A percentile compares a stretch with the other conserved stretches of the same genome.
Evolutionary conservation across 2,888 invertebrate genomes (phyloP).

Genomic region (Timema cristinae): DNA sequence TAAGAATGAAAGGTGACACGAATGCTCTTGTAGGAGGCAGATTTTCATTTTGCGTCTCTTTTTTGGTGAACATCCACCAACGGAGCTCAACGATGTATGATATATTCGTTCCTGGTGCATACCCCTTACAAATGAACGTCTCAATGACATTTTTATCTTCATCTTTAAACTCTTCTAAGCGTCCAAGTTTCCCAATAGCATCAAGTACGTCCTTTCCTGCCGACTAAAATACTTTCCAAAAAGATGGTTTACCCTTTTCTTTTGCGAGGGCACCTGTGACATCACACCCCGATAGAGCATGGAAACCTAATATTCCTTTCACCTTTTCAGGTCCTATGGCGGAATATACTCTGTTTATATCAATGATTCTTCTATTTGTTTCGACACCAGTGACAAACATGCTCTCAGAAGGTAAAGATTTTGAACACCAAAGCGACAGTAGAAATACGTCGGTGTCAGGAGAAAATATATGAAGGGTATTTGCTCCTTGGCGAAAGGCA

Average conservation of each 20-base stretch:
- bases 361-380: not conserved
- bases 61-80: not conserved
- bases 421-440: not conserved
- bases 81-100: not conserved
- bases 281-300: not conserved
- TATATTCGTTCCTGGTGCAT: not conserved
- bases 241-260: no score
- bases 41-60: not conserved
- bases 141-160: not conserved
- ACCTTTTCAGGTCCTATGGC: not conserved
- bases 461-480: not conserved
- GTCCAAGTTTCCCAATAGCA: not conserved
- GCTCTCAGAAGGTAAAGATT: not conserved
- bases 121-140: not conserved
- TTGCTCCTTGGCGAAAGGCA: not conserved
- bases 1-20: not conserved
- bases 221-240: not conserved
- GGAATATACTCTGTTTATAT: constrained; percentile 2
- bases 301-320: not conserved
- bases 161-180: not conserved
- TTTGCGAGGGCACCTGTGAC: no score
- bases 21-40: not conserved
- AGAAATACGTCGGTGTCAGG: constrained; percentile 9
- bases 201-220: constrained; percentile 1
- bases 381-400: not conserved